Percentiles rank a stretch among this genome's conserved stretches.
Evolutionary conservation across 2,113 vertebrate species (phyloP).

Genomic region (Atlantisia rogersi): DNA sequence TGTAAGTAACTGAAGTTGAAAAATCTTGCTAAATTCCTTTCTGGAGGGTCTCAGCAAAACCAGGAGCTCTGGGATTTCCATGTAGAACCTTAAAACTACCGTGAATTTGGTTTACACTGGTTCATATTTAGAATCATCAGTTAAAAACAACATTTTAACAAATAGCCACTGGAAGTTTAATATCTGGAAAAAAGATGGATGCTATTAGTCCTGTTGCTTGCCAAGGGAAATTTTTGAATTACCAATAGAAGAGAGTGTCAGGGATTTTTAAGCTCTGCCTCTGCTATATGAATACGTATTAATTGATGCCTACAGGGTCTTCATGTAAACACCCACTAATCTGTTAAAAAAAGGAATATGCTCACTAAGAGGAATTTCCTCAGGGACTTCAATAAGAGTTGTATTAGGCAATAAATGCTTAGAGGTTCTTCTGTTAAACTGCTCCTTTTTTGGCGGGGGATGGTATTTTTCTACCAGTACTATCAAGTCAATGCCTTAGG

Average conservation of each 20-base stretch:
- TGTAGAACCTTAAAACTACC: neutral
- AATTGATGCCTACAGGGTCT: neutral
- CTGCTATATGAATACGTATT: conserved; percentile 20
- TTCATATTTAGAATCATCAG: neutral
- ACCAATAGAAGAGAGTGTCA: neutral
- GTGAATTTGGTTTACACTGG: neutral
- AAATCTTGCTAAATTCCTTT: neutral
- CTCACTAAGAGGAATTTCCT: conserved; percentile 5
- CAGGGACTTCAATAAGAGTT: neutral
- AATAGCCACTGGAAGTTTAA: neutral
- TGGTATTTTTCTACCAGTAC: neutral
- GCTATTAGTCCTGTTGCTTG: neutral
- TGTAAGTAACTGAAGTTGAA: neutral
- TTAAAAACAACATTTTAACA: neutral
- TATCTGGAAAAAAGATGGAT: neutral
- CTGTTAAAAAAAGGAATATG: neutral
- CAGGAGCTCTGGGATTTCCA: neutral
- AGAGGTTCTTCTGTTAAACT: neutral
- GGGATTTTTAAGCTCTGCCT: neutral
- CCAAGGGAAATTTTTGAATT: conserved; percentile 6
- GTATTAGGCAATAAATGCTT: neutral
- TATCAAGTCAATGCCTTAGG: neutral
- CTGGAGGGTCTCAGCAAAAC: neutral
- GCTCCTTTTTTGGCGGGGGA: neutral
- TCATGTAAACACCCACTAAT: conserved; percentile 23